Evolutionary conservation across 1,140 invertebrate species (phyloP).

Genomic region (honey bee (Apis mellifera)): DNA sequence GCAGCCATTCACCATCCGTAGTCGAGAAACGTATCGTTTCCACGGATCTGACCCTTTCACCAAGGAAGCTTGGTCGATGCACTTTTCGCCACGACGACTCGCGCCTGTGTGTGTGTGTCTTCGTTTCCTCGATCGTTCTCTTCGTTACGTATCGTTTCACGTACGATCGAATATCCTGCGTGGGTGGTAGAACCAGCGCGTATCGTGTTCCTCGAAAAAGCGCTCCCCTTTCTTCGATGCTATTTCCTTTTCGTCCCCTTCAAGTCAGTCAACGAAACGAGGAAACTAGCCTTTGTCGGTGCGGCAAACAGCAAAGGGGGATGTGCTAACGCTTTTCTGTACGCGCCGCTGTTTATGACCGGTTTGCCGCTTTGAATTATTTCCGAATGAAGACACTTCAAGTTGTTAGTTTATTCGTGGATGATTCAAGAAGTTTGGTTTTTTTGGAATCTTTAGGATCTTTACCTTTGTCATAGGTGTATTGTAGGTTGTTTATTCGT

Average conservation of each 20-base stretch:
- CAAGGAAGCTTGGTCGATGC: neutral
- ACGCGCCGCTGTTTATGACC: no score
- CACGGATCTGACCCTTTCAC: neutral
- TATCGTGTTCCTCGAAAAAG: constrained; percentile 51
- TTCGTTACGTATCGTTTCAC: constrained; percentile 57
- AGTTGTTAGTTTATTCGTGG: no score
- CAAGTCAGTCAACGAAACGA: no score
- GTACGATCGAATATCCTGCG: constrained; percentile 42
- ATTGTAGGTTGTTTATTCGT: no score
- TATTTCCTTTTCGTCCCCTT: neutral
- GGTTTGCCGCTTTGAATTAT: no score
- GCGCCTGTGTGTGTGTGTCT: neutral
- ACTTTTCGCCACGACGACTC: neutral
- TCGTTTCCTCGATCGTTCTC: constrained; percentile 37
- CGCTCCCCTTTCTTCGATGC: constrained; percentile 24
- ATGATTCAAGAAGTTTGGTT: no score
- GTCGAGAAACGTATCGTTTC: constrained; percentile 3
- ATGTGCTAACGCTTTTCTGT: neutral
- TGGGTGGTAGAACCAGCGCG: neutral
- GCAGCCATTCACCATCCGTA: neutral
- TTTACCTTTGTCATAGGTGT: no score
- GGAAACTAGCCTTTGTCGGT: neutral
- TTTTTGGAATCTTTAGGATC: no score
- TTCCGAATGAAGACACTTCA: no score
- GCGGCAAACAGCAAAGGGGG: neutral